These are phyloP conservation scores for Neria commutata DNA, from an alignment of 2,888 invertebrate genomes.

Conservation along the genomic window DNA sequence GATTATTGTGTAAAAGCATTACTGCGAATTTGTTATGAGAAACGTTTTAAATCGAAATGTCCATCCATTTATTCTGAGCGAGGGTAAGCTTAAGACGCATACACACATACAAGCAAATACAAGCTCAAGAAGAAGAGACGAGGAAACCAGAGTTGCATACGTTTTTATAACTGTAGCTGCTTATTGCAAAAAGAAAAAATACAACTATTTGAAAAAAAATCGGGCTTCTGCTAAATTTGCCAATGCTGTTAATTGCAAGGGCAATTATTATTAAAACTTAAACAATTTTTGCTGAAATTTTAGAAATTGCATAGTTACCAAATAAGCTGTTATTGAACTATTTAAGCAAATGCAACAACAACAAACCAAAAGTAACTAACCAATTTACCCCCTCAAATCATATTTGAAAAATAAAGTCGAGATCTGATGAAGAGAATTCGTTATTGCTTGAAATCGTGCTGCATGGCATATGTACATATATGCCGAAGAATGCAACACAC, in stretches of 20 bases:
- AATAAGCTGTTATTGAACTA: constrained; percentile 49
- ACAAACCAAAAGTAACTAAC: constrained; percentile 19
- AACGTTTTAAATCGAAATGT: constrained; percentile 33
- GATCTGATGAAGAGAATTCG: constrained; percentile 14
- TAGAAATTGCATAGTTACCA: constrained; percentile 8
- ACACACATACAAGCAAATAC: constrained; percentile 1
- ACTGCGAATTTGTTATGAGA: constrained; percentile 24
- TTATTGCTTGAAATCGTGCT: constrained; percentile 15
- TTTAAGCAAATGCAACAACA: constrained; percentile 31
- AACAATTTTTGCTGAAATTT: constrained; percentile 3
- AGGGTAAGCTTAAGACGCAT: constrained; percentile 9
- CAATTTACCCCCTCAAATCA: constrained; percentile 1
- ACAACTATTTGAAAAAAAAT: constrained; percentile 23
- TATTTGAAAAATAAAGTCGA: constrained; percentile 24
- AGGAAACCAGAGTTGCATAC: no score
- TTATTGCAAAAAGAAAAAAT: constrained; percentile 17
- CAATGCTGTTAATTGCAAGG: constrained; percentile 13
- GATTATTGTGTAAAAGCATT: constrained; percentile 19
- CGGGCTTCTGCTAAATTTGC: constrained; percentile 23
- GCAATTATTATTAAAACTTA: constrained; percentile 3
- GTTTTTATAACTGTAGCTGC: constrained; percentile 4
- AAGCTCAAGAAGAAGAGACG: background rate
- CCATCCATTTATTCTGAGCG: constrained; percentile 42
- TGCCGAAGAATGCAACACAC: constrained; percentile 1
- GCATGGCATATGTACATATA: background rate